Evolutionary conservation across 2,888 invertebrate genomes (phyloP).

Genomic region (Eupeodes luniger): DNA sequence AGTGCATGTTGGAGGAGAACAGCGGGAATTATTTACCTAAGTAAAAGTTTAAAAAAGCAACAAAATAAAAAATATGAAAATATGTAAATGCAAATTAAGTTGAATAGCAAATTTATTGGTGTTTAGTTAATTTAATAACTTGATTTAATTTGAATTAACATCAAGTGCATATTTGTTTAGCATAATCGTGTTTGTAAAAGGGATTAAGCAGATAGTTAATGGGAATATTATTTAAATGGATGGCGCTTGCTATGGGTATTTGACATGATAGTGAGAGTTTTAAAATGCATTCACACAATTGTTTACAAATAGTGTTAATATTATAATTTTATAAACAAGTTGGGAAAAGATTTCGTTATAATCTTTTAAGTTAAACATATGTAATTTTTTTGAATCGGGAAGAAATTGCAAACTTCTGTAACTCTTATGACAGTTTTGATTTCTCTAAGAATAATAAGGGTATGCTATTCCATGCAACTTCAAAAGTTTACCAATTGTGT

Average conservation of each 20-base stretch:
- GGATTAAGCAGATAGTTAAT: conserved; percentile 23
- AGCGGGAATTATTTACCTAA: neutral
- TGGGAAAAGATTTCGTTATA: neutral
- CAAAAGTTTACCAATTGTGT: too few species aligned
- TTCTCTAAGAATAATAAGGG: too few species aligned
- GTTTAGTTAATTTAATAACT: conserved; percentile 39
- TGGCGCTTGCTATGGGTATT: conserved; percentile 31
- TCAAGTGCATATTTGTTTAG: conserved; percentile 50
- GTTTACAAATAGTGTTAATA: neutral
- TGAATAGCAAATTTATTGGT: conserved; percentile 49
- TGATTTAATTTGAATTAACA: conserved; percentile 44
- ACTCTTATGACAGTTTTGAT: too few species aligned
- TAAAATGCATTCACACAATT: neutral
- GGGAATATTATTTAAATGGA: conserved; percentile 37
- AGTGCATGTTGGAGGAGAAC: neutral
- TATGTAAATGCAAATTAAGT: conserved; percentile 15
- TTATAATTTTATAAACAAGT: neutral
- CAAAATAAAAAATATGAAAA: neutral
- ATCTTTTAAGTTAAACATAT: too few species aligned
- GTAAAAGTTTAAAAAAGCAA: neutral
- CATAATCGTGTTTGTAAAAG: conserved; percentile 34
- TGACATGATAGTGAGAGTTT: conserved; percentile 5
- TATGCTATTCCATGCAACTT: too few species aligned
- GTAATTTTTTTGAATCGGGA: too few species aligned
- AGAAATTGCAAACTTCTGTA: too few species aligned